A percentile compares a stretch with the other conserved stretches of the same genome.
Conservation (phyloP, 2,888 invertebrate species). For the Stomorhina lunata region DNA sequence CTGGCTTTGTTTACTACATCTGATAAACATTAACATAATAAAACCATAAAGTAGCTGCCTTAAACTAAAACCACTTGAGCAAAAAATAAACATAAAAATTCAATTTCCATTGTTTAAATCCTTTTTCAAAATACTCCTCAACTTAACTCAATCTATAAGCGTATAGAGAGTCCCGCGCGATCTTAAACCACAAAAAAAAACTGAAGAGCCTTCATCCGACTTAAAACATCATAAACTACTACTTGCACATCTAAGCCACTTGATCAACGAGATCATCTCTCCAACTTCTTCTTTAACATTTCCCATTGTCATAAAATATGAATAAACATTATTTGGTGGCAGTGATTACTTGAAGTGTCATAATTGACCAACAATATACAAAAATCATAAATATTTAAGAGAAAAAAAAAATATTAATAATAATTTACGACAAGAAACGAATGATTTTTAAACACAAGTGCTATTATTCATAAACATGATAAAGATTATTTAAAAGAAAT, state of each 20-base stretch:
- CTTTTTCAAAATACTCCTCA: conserved; percentile 33
- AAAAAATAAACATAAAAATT: conserved; percentile 75
- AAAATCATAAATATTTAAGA: conserved; percentile 16
- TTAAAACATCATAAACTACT: conserved; percentile 28
- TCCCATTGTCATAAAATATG: conserved; percentile 62
- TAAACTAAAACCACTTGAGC: conserved; percentile 33
- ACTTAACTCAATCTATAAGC: too few relatives aligned
- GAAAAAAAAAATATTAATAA: conserved; percentile 7
- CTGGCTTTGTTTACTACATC: conserved; percentile 42
- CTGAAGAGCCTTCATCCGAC: background rate
- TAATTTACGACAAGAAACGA: conserved; percentile 24
- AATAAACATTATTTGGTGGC: conserved; percentile 67
- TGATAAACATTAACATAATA: conserved; percentile 51
- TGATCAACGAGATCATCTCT: conserved; percentile 62
- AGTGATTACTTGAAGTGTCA: conserved; percentile 78
- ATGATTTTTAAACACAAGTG: conserved; percentile 75
- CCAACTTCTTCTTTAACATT: conserved; percentile 24
- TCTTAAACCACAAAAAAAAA: too few relatives aligned
- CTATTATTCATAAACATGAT: conserved; percentile 73
- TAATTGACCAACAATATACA: conserved; percentile 75
- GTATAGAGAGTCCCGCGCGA: too few relatives aligned
- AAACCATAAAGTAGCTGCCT: conserved; percentile 20
- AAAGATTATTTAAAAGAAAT: conserved; percentile 65
- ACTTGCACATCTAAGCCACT: conserved; percentile 59
- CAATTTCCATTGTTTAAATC: conserved; percentile 76